These are phyloP conservation scores for Knipowitschia caucasica DNA, from an alignment of 2,797 vertebrate genomes.

Conservation along the genomic window DNA sequence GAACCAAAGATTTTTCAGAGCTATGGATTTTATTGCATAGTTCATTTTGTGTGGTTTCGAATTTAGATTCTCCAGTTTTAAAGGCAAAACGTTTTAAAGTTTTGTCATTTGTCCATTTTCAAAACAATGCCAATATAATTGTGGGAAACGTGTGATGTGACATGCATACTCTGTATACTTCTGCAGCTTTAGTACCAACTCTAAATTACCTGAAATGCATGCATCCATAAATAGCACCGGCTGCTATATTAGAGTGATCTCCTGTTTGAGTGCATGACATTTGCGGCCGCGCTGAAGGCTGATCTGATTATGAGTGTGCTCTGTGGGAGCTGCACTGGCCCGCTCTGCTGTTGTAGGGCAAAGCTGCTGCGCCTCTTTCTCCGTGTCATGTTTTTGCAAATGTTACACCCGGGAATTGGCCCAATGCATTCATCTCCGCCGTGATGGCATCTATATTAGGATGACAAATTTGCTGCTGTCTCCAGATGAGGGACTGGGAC, in stretches of 20 bases:
- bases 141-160: not conserved
- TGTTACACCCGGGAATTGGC: conserved; percentile 65
- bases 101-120: too few relatives aligned
- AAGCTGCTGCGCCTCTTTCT: conserved; percentile 53
- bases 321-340: conserved; percentile 40
- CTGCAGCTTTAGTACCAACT: not conserved
- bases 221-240: not conserved
- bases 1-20: too few relatives aligned
- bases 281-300: conserved; percentile 51
- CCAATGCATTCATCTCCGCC: conserved; percentile 63
- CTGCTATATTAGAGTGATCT: conserved; percentile 29
- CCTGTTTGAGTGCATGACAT: conserved; percentile 38
- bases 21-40: too few relatives aligned
- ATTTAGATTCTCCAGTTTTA: too few relatives aligned
- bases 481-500: conserved; percentile 69
- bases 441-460: conserved; percentile 73
- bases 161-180: not conserved
- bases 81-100: too few relatives aligned
- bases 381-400: conserved; percentile 67
- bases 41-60: too few relatives aligned
- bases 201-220: not conserved
- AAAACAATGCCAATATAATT: too few relatives aligned
- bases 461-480: conserved; percentile 74
- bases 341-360: conserved; percentile 58
- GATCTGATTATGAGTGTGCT: conserved; percentile 60